Evolutionary conservation across 2,797 vertebrate genomes (phyloP).

Genomic region (Varecia variegata): DNA sequence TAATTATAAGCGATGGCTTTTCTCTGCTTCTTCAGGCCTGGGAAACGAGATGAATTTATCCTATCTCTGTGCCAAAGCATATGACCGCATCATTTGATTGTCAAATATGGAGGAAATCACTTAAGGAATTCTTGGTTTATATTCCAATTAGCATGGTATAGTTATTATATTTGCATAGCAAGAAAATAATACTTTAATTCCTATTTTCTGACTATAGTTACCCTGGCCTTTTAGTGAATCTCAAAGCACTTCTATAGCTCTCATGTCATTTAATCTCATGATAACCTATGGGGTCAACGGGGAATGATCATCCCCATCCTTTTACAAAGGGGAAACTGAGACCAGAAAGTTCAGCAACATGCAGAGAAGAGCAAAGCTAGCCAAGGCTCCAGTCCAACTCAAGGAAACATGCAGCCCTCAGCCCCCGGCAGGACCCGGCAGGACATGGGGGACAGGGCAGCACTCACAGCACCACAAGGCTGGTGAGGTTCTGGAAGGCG

Average conservation of each 20-base stretch:
- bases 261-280: not conserved
- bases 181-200: not conserved
- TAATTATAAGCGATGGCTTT: not conserved
- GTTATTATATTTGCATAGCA: not conserved
- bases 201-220: not conserved
- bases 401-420: not conserved
- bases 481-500: constrained; percentile 95
- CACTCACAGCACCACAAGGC: constrained; percentile 96
- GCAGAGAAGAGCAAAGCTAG: not conserved
- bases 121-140: not conserved
- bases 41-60: not conserved
- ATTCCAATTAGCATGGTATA: not conserved
- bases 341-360: not conserved
- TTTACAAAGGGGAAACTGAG: not conserved
- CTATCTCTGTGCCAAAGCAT: not conserved
- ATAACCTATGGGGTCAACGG: not conserved
- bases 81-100: not conserved
- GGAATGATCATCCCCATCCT: not conserved
- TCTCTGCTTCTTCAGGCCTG: not conserved
- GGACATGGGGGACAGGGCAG: rapidly evolving
- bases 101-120: not conserved
- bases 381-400: not conserved
- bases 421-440: not conserved
- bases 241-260: not conserved
- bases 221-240: not conserved